Percentiles rank a stretch among this genome's conserved stretches.
Conservation (phyloP, 2,113 vertebrate species). For the Penelope pileata region DNA sequence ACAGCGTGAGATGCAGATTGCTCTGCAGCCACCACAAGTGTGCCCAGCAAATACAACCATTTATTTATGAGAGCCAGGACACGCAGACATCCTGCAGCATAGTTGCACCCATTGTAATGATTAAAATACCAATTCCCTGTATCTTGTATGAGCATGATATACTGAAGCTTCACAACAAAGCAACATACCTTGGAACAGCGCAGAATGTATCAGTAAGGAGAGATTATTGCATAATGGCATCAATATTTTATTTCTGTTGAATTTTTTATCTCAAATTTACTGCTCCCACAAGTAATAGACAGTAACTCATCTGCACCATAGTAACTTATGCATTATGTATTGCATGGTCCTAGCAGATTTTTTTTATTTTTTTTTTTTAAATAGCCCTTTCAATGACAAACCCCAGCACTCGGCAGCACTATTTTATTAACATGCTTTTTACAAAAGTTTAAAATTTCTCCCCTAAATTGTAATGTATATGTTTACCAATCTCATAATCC, state of each 20-base stretch:
- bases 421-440: constrained; percentile 13
- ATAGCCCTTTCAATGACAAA: constrained; percentile 31
- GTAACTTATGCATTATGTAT: constrained; percentile 58
- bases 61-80: background rate
- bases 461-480: constrained; percentile 15
- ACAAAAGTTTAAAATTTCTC: constrained; percentile 1
- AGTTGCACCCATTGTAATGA: background rate
- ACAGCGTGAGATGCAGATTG: rapidly evolving
- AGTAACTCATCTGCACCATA: constrained; percentile 51
- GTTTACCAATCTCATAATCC: constrained; percentile 26
- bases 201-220: background rate
- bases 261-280: constrained; percentile 74
- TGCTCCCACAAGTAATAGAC: constrained; percentile 71
- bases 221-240: constrained; percentile 62
- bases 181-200: background rate
- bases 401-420: constrained; percentile 2
- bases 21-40: background rate
- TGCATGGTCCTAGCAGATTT: background rate
- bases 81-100: background rate
- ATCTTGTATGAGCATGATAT: background rate
- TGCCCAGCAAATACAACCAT: background rate
- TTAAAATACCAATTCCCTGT: background rate
- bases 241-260: constrained; percentile 75
- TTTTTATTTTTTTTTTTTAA: background rate
- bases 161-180: constrained; percentile 1